Conservation (phyloP, 2,113 vertebrate genomes). For the Mus pahari region DNA sequence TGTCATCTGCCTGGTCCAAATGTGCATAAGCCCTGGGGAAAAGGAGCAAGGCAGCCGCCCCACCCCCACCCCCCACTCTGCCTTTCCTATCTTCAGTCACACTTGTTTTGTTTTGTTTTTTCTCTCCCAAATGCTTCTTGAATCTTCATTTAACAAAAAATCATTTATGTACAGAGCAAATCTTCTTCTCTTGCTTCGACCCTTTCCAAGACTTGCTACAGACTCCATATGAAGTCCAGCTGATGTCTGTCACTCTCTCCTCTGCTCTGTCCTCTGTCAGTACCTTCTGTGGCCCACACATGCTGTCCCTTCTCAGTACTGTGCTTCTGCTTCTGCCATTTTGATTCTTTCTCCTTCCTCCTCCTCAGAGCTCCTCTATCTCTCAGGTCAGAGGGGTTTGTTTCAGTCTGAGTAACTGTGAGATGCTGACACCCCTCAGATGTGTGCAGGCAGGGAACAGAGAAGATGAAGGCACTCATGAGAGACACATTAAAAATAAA, state of each 20-base stretch:
- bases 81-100: too few relatives aligned
- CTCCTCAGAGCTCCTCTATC: neutral
- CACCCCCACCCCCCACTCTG: too few relatives aligned
- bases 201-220: neutral
- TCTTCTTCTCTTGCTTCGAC: neutral
- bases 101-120: neutral
- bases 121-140: neutral
- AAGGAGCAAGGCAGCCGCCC: neutral
- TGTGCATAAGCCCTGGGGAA: too few relatives aligned
- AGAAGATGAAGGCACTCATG: neutral
- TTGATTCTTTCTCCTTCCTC: neutral
- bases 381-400: neutral
- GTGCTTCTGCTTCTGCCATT: neutral
- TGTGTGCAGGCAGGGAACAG: neutral
- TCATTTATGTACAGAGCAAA: neutral
- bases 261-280: neutral
- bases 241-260: neutral
- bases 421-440: neutral
- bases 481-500: neutral
- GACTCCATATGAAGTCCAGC: neutral
- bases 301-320: neutral
- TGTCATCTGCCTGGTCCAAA: neutral
- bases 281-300: neutral
- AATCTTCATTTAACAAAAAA: neutral
- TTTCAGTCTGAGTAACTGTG: neutral